Base-by-base conservation (phyloP, 1,140 invertebrate genomes). In the Bombus impatiens region DNA sequence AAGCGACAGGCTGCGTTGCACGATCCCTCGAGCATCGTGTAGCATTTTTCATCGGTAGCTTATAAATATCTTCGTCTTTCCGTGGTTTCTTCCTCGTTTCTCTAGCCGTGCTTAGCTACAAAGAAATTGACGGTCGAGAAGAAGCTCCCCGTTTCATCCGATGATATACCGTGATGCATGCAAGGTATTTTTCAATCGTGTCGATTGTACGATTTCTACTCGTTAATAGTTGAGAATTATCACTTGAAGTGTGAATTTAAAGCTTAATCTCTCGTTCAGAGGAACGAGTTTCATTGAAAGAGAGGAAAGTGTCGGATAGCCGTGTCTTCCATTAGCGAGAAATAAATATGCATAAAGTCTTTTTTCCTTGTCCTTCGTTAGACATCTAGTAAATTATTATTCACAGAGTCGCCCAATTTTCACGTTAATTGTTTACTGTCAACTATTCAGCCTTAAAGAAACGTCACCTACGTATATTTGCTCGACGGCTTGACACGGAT, bases 31-130 rank as follows among this genome's bases (percentile, higher is more conserved):
- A 67, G 79, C 72, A 32, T 32, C 44, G 82, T 70, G 78, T 84
- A 80, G 78, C 75, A 87, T 90, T 89, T 88, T 80, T 87, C 88
- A 76, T 44, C 75, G 67, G 12, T 62, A 57, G 68, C 78, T 90
- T 86, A 79, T 89, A 87, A 87, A 85, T 90, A 90, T 89, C 81
- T 59, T 68, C 35, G 62, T 47, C 40, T 44, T 4, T 25, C 75
- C 12, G 9, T 18, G 12, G 3, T 9, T 10, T 28, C 37, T 40
- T 44, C 3, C 18, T 10, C 22, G 15, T 18, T 59, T 35, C 28
- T 10, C 47, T 35, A 40, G 8, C 15, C 35, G 32, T n/a, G 25
- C 5, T 37, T 35, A 5, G n/a, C 15, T 35, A 18, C 10, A 10
- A 53, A 28, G n/a, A 70, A 78, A 78, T 70, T 53, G 72, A 68